A percentile compares a stretch with the other conserved stretches of the same genome.
Evolutionary conservation across 2,113 vertebrate species (phyloP).

Genomic region (Agapornis roseicollis): DNA sequence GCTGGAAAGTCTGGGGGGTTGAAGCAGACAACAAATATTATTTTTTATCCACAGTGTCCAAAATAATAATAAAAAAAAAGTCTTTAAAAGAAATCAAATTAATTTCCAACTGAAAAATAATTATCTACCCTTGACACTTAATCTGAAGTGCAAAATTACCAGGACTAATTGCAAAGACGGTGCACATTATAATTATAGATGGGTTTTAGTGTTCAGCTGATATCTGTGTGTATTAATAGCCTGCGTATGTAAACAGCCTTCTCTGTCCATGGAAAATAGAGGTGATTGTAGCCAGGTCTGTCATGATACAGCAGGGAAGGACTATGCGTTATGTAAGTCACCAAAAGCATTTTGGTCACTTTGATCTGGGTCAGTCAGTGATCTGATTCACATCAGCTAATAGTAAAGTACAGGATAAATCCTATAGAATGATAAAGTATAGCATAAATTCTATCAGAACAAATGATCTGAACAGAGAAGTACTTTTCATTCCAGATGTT

Average conservation of each 20-base stretch:
- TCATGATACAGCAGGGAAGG: constrained; percentile 25
- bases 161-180: constrained; percentile 28
- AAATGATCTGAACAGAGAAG: neutral
- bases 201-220: constrained; percentile 58
- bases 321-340: neutral
- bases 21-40: neutral
- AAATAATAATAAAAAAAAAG: neutral
- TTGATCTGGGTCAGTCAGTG: neutral
- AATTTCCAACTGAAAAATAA: neutral
- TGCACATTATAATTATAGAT: constrained; percentile 55
- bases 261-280: constrained; percentile 49
- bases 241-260: constrained; percentile 39
- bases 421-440: neutral
- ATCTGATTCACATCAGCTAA: neutral
- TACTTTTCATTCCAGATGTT: neutral
- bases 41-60: neutral
- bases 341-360: constrained; percentile 12
- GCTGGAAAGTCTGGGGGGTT: neutral
- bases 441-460: neutral
- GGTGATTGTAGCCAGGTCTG: constrained; percentile 50
- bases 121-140: neutral
- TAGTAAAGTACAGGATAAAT: neutral
- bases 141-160: neutral
- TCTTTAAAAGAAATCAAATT: neutral
- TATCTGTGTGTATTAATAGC: constrained; percentile 63